Evolutionary conservation across 2,113 vertebrate species (phyloP), one percentile per base, ranked within the genome.

Genomic region (Rousettus leschenaultii): DNA sequence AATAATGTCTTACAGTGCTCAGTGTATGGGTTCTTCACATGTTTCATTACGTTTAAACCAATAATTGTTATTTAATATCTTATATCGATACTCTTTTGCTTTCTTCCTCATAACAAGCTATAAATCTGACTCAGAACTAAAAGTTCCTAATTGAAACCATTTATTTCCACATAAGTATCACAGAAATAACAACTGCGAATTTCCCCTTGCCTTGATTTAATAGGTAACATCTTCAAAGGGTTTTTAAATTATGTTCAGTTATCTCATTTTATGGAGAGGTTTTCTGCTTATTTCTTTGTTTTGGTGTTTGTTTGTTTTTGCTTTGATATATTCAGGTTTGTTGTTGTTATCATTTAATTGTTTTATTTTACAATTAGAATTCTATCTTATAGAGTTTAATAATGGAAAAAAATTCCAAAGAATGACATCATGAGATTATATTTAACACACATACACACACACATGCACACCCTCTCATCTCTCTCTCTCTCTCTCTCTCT

Each of bases 371-470:
- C 22, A 91, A 82, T 88, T 82, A 80, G 40, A 89, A 91, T 2
- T 74, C 53, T 78, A 71, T 13, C 71, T 14, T 43, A 65, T 59
- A 73, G 55, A 59, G 16, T n/a, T 95, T 57, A 45, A 7, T 75
- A 74, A 85, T 65, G 28, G 30, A 92, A 92, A 79, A 38, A 96
- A 97, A 80, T 53, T 91, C n/a, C 5, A 8, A 70, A 75, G 16
- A 82, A 92, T 84, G 28, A 63, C 22, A 68, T 18, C 89, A 73
- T 55, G 24, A 92, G 28, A 94, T 85, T 70, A 33, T 21, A 92
- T 43, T 53, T 14, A 87, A 15, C 16, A 65, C 12, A 74, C 24
- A 65, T 13, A 70, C 12, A 80, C 3, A 48, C 51, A 83, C 8
- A 61, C 22, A 70, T 15, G 63, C 4, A 66, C 12, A 74, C 3